Percentiles rank a stretch among this genome's conserved stretches.
phyloP scores from a whole-genome alignment of 2,113 vertebrate species.

The Rhabdomys dilectus region DNA sequence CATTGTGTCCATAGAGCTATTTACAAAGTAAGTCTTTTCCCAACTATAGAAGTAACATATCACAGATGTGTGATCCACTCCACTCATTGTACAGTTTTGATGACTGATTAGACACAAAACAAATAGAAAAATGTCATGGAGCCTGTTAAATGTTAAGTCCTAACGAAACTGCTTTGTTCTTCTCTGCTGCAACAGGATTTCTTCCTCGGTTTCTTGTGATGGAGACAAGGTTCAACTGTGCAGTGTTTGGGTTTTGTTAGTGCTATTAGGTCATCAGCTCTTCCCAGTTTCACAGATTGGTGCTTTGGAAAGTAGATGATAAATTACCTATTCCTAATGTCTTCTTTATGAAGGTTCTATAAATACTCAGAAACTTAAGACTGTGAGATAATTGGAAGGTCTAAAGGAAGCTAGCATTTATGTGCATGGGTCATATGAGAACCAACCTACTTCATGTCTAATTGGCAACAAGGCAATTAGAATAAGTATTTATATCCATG shows the following conservation, averaged over 20 bases:
- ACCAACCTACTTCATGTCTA: background rate
- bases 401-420: conserved; percentile 11
- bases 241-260: background rate
- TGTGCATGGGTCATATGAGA: background rate
- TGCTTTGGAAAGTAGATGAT: background rate
- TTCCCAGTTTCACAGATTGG: background rate
- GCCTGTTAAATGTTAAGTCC: background rate
- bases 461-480: background rate
- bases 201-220: background rate
- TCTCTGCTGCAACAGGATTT: background rate
- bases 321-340: background rate
- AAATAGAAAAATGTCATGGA: background rate
- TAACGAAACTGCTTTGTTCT: background rate
- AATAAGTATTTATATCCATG: background rate
- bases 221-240: background rate
- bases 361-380: conserved; percentile 33
- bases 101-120: background rate
- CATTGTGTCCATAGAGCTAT: conserved; percentile 16
- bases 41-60: conserved; percentile 3
- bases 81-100: background rate
- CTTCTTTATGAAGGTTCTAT: background rate
- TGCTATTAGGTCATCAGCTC: background rate
- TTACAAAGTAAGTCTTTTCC: conserved; percentile 46
- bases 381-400: background rate
- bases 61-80: background rate